Percentiles rank a stretch among this genome's conserved stretches.
Evolutionary conservation across 2,113 vertebrate species (phyloP).

Genomic region (Cyprinodon variegatus): DNA sequence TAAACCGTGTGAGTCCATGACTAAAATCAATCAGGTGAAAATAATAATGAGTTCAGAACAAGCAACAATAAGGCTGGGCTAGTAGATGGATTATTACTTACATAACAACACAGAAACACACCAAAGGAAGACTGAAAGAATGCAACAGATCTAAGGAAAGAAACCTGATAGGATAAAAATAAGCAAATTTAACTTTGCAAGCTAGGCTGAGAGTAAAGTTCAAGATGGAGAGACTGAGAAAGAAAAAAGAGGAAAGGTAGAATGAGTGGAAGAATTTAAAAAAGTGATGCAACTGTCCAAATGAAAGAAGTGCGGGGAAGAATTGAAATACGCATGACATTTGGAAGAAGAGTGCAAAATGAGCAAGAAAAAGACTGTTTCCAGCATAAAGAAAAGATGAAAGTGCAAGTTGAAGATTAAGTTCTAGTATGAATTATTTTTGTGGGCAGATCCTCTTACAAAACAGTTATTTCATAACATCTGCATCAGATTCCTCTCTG

Average conservation of each 20-base stretch:
- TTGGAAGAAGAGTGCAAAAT: background rate
- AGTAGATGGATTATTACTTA: background rate
- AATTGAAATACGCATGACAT: background rate
- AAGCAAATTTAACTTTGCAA: too few relatives aligned
- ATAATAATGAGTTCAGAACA: background rate
- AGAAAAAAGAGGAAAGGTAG: background rate
- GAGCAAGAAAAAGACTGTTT: background rate
- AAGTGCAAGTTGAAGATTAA: background rate
- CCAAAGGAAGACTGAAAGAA: background rate
- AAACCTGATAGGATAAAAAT: background rate
- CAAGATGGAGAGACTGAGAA: background rate
- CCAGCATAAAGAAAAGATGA: background rate
- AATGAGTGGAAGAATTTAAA: background rate
- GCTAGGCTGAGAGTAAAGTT: background rate
- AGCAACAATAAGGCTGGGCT: constrained; percentile 4
- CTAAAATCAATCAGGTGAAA: background rate
- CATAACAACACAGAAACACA: background rate
- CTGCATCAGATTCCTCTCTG: background rate
- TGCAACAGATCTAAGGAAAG: background rate
- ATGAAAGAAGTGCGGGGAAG: background rate
- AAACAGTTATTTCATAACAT: background rate
- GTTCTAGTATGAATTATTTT: too few relatives aligned
- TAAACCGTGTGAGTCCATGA: background rate
- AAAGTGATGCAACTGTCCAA: background rate
- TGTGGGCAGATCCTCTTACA: background rate